Conservation (phyloP, 2,797 vertebrate species). For the Pseudochirops corinnae region DNA sequence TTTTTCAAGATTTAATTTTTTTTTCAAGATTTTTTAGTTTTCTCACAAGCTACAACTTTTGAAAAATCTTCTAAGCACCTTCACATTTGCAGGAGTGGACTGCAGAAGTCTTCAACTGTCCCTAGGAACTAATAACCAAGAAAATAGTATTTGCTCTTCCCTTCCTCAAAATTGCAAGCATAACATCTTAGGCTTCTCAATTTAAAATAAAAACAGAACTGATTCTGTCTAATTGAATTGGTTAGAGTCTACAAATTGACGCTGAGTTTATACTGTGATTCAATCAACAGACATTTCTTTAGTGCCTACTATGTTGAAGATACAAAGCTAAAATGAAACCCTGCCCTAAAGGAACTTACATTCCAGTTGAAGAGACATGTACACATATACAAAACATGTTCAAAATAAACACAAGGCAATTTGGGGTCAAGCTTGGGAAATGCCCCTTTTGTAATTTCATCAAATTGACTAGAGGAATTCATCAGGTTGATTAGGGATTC, state of each 20-base stretch:
- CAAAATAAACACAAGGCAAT: background rate
- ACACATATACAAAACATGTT: background rate
- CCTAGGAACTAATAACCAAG: background rate
- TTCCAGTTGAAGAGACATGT: background rate
- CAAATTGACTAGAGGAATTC: conserved; percentile 17
- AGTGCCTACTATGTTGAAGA: background rate
- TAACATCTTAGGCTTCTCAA: background rate
- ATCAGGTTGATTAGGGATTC: background rate
- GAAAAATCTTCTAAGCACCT: background rate
- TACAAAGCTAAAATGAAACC: background rate
- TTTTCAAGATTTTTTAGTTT: conserved; percentile 26
- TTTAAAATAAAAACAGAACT: background rate
- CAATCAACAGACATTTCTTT: background rate
- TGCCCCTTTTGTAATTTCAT: conserved; percentile 7
- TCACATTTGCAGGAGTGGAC: conserved; percentile 8
- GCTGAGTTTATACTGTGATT: background rate
- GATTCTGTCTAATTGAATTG: background rate
- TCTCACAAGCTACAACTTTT: background rate
- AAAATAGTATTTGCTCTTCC: conserved; percentile 29
- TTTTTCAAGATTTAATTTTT: conserved; percentile 19
- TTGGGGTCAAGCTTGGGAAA: background rate
- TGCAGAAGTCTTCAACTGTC: background rate
- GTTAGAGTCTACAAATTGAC: background rate
- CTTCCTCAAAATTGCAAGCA: background rate
- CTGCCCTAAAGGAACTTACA: background rate